Percentiles rank a stretch among this genome's conserved stretches.
These are phyloP conservation scores for Ommatoiulus sabulosus DNA, from an alignment of 2,888 invertebrate genomes.

Conservation along the genomic window DNA sequence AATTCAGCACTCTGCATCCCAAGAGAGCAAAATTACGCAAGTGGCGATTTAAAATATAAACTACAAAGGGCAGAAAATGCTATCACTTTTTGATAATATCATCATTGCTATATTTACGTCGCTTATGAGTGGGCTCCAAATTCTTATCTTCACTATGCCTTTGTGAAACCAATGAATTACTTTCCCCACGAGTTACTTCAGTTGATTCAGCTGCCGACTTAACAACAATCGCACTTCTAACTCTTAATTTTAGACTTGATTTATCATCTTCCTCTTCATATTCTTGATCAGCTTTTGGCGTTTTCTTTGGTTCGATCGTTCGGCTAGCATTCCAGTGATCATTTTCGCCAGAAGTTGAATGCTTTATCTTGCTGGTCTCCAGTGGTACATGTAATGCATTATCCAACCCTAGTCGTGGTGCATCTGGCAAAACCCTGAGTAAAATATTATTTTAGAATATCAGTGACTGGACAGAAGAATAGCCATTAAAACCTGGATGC, in stretches of 20 bases:
- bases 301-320: conserved; percentile 29
- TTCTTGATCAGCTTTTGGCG: not conserved
- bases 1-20: not conserved
- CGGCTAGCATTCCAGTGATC: not conserved
- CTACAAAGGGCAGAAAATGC: not conserved
- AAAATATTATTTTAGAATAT: not conserved
- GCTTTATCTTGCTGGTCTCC: not conserved
- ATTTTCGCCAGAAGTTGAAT: not conserved
- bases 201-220: not conserved
- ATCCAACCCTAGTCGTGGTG: conserved; percentile 46
- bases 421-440: conserved; percentile 54
- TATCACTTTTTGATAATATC: conserved; percentile 18
- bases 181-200: not conserved
- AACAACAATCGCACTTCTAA: conserved; percentile 38
- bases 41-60: conserved; percentile 35
- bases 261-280: not conserved
- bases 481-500: no score
- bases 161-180: not conserved
- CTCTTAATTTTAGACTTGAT: not conserved
- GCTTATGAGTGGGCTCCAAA: not conserved
- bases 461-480: not conserved
- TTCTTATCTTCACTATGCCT: not conserved
- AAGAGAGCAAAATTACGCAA: not conserved
- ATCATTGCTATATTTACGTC: conserved; percentile 8
- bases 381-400: not conserved